Evolutionary conservation across 2,888 invertebrate species (phyloP), one percentile per base, ranked within the genome.

Genomic region (Pinctada fucata): DNA sequence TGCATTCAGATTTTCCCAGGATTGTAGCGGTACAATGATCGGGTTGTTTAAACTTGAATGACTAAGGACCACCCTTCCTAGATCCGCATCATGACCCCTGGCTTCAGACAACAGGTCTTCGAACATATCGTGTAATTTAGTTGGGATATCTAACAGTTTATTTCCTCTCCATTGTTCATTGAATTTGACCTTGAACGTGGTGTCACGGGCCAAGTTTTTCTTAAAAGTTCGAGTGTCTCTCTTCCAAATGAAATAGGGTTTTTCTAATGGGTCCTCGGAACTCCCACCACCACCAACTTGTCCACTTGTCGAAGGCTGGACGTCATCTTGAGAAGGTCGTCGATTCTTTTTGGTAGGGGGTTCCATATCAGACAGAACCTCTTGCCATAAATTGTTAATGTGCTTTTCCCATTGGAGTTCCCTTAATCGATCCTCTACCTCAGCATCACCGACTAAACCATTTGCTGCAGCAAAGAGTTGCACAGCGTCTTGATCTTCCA

Each of bases 51-150:
- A 31, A 3, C 65, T 2, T 1, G 72, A 58, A 52, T 72, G 77
- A 58, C 16, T 67, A 13, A 77, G 47, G 65, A 76, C 66, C 13
- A 76, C 65, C 13, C 76, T 47, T 63, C 76, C 76, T 47, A 76
- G 76, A 66, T 76, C 76, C 3, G 64, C n/a, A 16, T 74, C 70
- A 49, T 80, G 47, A 10, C 75, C 78, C 72, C 75, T 77, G 1
- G 81, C 81, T 16, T 67, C 49, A 6, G 79, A 72, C 65, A 83
- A 31, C 16, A 75, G 50, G 31, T 75, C 75, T 3, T 75, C 75
- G 47, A 75, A 75, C 75, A 75, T 75, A 16, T 51, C 3, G 31
- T 48, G 49, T 45, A 75, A 5, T 31, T 68, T 31, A 8, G 66
- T 68, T 13, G 31, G 47, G 47, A 75, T 75, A 75, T 75, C 75